Evolutionary conservation across 2,113 vertebrate species (phyloP).

Genomic region (Varanus salvator): DNA sequence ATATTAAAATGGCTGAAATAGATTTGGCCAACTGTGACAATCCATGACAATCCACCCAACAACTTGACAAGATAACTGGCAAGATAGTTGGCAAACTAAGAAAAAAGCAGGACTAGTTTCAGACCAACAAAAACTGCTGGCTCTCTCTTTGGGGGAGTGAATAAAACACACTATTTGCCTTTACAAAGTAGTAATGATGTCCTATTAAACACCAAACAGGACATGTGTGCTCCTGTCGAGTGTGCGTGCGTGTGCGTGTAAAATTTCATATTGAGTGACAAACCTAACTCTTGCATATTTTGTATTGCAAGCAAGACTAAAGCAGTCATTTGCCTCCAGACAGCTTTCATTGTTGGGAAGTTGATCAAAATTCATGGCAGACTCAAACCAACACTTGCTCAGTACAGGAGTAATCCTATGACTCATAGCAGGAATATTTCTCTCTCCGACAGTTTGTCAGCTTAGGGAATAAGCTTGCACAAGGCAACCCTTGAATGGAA

Average conservation of each 20-base stretch:
- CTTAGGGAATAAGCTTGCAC: background rate
- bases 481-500: background rate
- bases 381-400: slow-evolving; percentile 51
- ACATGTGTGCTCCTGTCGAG: background rate
- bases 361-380: slow-evolving; percentile 34
- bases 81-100: background rate
- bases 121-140: background rate
- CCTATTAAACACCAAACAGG: background rate
- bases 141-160: background rate
- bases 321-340: slow-evolving; percentile 15
- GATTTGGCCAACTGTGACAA: background rate
- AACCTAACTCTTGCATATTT: slow-evolving; percentile 42
- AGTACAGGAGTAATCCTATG: background rate
- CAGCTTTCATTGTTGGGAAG: background rate
- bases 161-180: background rate
- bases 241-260: background rate
- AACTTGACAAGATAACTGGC: background rate
- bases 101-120: background rate
- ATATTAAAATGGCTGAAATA: background rate
- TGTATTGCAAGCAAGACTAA: slow-evolving; percentile 11
- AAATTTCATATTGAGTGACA: slow-evolving; percentile 27
- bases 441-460: background rate
- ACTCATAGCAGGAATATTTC: background rate
- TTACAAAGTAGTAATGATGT: background rate
- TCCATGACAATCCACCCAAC: background rate